A percentile compares a stretch with the other conserved stretches of the same genome.
Evolutionary conservation across 2,113 vertebrate species (phyloP).

Genomic region (Camelus bactrianus): DNA sequence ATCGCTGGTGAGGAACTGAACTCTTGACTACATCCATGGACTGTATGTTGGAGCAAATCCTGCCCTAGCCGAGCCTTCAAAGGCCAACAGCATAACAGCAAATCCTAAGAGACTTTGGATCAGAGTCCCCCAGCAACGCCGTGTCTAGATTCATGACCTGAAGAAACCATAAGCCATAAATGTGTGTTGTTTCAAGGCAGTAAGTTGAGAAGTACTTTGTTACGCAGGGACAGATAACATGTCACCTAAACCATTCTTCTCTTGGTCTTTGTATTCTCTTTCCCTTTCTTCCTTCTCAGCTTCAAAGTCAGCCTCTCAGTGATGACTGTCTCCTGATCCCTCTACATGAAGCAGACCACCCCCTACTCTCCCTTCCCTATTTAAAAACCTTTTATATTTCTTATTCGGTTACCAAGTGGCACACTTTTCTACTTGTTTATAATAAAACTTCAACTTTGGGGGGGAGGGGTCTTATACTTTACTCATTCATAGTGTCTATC

Average conservation of each 20-base stretch:
- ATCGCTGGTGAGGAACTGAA: background rate
- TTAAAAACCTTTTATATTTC: background rate
- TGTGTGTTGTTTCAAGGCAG: background rate
- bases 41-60: background rate
- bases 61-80: background rate
- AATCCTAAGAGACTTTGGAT: background rate
- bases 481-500: background rate
- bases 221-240: background rate
- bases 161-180: background rate
- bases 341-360: rapidly evolving
- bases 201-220: background rate
- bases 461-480: background rate
- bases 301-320: background rate
- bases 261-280: background rate
- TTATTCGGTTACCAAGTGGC: background rate
- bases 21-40: background rate
- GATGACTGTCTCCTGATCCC: background rate
- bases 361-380: background rate
- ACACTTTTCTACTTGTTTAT: background rate
- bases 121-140: background rate
- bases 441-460: background rate
- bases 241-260: background rate
- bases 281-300: background rate
- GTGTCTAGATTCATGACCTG: background rate
- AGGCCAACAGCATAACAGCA: background rate